A percentile compares a stretch with the other conserved stretches of the same genome.
phyloP scores from a whole-genome alignment of 2,888 invertebrate genomes.

The Nephrotoma flavescens region DNA sequence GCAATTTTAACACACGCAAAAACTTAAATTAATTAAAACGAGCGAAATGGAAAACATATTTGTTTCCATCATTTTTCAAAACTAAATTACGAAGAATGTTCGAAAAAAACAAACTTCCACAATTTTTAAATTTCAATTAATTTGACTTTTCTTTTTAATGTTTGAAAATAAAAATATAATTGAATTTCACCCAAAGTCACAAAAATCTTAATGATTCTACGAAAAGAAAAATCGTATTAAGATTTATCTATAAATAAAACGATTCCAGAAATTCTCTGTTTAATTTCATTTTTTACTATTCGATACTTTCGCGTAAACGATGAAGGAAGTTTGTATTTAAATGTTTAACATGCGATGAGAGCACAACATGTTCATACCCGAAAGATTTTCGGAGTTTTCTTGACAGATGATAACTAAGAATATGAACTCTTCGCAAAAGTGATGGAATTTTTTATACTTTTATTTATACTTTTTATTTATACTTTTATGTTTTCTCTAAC shows the following conservation, averaged over 20 bases:
- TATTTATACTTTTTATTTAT: no score
- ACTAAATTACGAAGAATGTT: not conserved
- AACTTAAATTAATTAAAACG: no score
- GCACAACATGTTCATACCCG: not conserved
- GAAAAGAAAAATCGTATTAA: not conserved
- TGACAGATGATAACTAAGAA: not conserved
- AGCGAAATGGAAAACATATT: no score
- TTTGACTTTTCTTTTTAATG: not conserved
- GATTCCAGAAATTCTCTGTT: not conserved
- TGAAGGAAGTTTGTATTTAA: not conserved
- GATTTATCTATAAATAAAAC: not conserved
- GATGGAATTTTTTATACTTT: not conserved
- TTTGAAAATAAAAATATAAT: not conserved
- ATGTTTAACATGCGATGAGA: not conserved
- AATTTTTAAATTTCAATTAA: not conserved
- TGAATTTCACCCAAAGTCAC: not conserved
- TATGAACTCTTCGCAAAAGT: not conserved
- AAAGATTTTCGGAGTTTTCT: not conserved
- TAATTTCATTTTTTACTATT: not conserved
- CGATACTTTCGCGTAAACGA: not conserved
- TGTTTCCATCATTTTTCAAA: not conserved
- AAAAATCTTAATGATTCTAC: not conserved
- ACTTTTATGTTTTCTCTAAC: not conserved
- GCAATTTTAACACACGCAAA: no score
- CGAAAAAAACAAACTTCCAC: not conserved